phyloP scores from a whole-genome alignment of 2,113 vertebrate species.

The Melanerpes aurifrons region DNA sequence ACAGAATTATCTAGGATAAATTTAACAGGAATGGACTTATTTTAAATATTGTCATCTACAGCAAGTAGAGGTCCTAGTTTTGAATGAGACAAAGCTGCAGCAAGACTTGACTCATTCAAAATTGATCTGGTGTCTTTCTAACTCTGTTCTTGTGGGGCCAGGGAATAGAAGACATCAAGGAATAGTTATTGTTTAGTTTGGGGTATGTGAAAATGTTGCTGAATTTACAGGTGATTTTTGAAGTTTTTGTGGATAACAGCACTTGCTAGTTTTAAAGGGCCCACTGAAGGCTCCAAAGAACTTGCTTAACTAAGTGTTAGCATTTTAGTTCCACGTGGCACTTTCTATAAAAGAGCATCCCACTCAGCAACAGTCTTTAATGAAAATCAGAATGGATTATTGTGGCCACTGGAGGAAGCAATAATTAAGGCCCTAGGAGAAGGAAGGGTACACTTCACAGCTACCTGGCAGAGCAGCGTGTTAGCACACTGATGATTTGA shows the following conservation, averaged over 20 bases:
- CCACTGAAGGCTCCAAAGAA: background rate
- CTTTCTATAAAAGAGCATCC: background rate
- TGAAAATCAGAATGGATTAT: background rate
- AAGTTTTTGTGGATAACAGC: background rate
- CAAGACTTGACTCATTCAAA: background rate
- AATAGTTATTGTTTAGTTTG: background rate
- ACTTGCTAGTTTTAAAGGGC: background rate
- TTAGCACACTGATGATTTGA: background rate
- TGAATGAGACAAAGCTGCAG: background rate
- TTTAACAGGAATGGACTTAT: background rate
- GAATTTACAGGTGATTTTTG: background rate
- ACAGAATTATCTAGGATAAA: background rate
- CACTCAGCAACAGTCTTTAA: background rate
- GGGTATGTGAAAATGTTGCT: background rate
- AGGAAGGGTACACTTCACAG: background rate
- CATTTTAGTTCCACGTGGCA: background rate
- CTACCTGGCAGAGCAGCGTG: background rate
- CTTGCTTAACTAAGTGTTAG: background rate
- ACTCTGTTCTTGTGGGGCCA: background rate
- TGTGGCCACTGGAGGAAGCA: background rate
- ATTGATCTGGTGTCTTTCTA: background rate
- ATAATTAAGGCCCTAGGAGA: background rate
- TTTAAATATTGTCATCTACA: background rate
- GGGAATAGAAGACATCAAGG: background rate
- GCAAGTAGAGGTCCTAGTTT: background rate